These are phyloP conservation scores for Crematogaster levior DNA, from an alignment of 2,888 invertebrate genomes.

Conservation along the genomic window DNA sequence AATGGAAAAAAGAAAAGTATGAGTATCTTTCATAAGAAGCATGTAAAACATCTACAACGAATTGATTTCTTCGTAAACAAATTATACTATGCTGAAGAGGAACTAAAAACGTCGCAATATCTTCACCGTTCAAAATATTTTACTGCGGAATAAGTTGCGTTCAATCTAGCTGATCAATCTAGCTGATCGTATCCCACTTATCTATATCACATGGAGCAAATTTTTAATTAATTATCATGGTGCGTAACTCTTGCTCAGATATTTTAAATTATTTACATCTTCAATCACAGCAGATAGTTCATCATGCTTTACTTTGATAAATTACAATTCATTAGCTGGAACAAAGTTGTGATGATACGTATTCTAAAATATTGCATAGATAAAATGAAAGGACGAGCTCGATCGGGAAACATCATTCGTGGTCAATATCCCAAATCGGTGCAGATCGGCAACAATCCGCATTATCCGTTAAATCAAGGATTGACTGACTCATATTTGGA, in stretches of 20 bases:
- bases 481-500: constrained; percentile 20
- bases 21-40: not conserved
- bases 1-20: not conserved
- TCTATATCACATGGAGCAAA: constrained; percentile 1
- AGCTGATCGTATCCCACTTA: not conserved
- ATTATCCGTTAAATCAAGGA: constrained; percentile 8
- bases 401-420: not conserved
- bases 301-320: not conserved
- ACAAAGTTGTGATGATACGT: not conserved
- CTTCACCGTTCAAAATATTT: not conserved
- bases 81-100: not conserved
- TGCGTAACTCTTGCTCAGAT: not conserved
- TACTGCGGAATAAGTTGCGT: not conserved
- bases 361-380: no score
- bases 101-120: not conserved
- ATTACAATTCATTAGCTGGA: no score
- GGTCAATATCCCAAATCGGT: not conserved
- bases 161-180: constrained; percentile 8
- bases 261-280: constrained; percentile 16
- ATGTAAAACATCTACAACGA: not conserved
- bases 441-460: not conserved
- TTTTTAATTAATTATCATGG: constrained; percentile 1
- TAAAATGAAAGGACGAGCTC: no score
- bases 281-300: not conserved
- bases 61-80: not conserved